Percentiles rank a stretch among this genome's conserved stretches.
phyloP scores from a whole-genome alignment of 2,888 invertebrate species.

The Chrysina gloriosa region DNA sequence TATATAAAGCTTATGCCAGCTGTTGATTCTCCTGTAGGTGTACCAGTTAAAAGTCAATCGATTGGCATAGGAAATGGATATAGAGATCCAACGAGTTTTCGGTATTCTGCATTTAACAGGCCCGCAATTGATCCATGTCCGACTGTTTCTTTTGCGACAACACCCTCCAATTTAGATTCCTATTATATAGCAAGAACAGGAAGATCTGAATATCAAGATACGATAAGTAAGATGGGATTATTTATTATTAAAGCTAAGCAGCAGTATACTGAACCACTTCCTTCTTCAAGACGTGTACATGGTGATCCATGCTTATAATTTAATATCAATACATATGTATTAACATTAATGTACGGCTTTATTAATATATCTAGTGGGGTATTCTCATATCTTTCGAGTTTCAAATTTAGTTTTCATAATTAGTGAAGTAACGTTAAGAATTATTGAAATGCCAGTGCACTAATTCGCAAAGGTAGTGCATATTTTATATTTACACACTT shows the following conservation, averaged over 20 bases:
- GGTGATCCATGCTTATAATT: slow-evolving; percentile 68
- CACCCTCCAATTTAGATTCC: slow-evolving; percentile 67
- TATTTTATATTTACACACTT: too few relatives aligned
- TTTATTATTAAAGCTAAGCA: slow-evolving; percentile 72
- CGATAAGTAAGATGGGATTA: slow-evolving; percentile 71
- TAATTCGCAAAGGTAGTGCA: too few relatives aligned
- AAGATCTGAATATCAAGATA: slow-evolving; percentile 73
- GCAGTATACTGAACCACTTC: slow-evolving; percentile 72
- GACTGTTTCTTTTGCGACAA: slow-evolving; percentile 60
- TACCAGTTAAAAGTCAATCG: slow-evolving; percentile 70
- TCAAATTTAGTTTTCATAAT: too few relatives aligned
- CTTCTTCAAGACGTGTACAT: slow-evolving; percentile 71
- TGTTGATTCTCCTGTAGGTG: slow-evolving; percentile 70
- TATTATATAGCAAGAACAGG: slow-evolving; percentile 72
- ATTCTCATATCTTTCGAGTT: too few relatives aligned
- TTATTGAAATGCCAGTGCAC: too few relatives aligned
- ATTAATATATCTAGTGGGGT: too few relatives aligned
- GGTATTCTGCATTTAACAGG: slow-evolving; percentile 67
- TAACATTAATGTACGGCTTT: too few relatives aligned
- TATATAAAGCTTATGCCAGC: slow-evolving; percentile 72
- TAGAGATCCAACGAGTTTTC: slow-evolving; percentile 73
- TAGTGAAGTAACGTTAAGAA: too few relatives aligned
- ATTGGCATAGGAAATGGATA: slow-evolving; percentile 71
- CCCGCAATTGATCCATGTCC: slow-evolving; percentile 69
- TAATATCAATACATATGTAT: not conserved